These are phyloP conservation scores for Morone saxatilis DNA, from an alignment of 2,113 vertebrate species.

Conservation along the genomic window DNA sequence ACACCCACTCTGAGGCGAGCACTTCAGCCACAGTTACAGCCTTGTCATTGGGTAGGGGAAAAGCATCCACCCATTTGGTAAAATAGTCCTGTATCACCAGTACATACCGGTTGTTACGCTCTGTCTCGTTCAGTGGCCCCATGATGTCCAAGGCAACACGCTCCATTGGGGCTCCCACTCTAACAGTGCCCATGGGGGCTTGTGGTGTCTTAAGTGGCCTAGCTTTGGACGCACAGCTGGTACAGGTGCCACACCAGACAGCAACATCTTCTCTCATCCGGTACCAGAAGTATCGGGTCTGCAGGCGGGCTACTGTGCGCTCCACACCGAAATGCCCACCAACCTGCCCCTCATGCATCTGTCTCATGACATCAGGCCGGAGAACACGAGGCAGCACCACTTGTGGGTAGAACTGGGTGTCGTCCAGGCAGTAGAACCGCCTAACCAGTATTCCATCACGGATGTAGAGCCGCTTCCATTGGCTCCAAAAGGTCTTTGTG, in stretches of 20 bases:
- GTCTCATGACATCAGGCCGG: not conserved
- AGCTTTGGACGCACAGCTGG: not conserved
- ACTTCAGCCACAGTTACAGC: too few species aligned
- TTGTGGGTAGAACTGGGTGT: not conserved
- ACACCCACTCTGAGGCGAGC: too few species aligned
- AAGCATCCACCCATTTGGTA: too few species aligned
- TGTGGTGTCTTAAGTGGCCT: not conserved
- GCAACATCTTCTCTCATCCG: not conserved
- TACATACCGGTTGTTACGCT: too few species aligned
- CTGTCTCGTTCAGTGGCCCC: too few species aligned
- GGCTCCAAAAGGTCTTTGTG: conserved; percentile 19
- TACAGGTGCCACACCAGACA: not conserved
- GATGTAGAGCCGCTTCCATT: conserved; percentile 16
- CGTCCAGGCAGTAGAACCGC: not conserved
- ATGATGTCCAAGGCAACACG: too few species aligned
- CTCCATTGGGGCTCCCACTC: too few species aligned
- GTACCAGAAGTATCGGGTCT: not conserved
- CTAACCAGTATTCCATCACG: not conserved
- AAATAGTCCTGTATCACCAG: too few species aligned
- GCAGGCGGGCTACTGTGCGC: too few species aligned
- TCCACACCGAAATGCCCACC: not conserved
- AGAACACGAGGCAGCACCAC: not conserved
- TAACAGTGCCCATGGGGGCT: not conserved
- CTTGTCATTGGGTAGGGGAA: too few species aligned
- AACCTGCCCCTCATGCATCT: not conserved